These are phyloP conservation scores for Conomelus anceps DNA, from an alignment of 2,888 invertebrate genomes.

Conservation along the genomic window DNA sequence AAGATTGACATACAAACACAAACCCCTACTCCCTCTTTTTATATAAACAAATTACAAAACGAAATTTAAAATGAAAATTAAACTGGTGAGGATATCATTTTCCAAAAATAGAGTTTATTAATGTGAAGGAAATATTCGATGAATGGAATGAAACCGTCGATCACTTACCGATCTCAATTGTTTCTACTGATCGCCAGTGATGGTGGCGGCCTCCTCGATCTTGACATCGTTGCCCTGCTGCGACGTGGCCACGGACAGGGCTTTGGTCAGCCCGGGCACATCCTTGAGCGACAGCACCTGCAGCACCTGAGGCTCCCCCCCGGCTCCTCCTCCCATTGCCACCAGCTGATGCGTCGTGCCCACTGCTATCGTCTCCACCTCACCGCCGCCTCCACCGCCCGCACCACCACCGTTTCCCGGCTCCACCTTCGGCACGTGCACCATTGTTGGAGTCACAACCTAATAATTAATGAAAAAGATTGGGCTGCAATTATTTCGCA, in stretches of 20 bases:
- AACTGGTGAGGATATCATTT: too few species aligned
- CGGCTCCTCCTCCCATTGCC: conserved; percentile 51
- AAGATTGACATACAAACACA: too few species aligned
- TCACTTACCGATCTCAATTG: background rate
- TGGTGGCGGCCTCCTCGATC: conserved; percentile 51
- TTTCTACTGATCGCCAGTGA: conserved; percentile 44
- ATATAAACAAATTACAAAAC: too few species aligned
- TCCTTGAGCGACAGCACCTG: conserved; percentile 82
- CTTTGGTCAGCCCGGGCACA: conserved; percentile 72
- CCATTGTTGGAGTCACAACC: conserved; percentile 63
- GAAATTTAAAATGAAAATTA: too few species aligned
- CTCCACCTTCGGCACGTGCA: conserved; percentile 76
- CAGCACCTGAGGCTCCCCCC: conserved; percentile 58
- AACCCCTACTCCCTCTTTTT: too few species aligned
- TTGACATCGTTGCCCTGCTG: conserved; percentile 52
- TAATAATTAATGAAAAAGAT: conserved; percentile 22
- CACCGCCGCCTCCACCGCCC: conserved; percentile 57
- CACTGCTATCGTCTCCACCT: conserved; percentile 45
- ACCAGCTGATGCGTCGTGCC: conserved; percentile 67
- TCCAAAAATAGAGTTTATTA: too few species aligned
- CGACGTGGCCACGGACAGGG: conserved; percentile 54
- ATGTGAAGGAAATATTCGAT: too few species aligned
- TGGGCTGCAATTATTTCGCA: too few species aligned
- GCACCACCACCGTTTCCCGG: conserved; percentile 53
- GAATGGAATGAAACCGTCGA: too few species aligned